phyloP scores from a whole-genome alignment of 2,888 invertebrate genomes.

The Sarcophaga subvicina region DNA sequence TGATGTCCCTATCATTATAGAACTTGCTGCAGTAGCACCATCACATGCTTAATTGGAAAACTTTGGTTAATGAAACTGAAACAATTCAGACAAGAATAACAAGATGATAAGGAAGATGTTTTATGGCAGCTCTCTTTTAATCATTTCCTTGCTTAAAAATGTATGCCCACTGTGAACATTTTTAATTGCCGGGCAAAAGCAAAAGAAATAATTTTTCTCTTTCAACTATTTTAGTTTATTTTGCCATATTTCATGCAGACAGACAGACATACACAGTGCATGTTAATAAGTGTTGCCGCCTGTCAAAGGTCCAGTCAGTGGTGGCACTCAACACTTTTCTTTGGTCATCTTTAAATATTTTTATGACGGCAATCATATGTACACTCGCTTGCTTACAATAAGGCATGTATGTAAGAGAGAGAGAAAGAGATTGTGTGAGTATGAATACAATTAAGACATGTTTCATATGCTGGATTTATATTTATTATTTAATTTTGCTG shows the following conservation, averaged over 20 bases:
- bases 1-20: no score
- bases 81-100: no score
- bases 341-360: conserved; percentile 26
- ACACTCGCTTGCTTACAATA: neutral
- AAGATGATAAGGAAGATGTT: no score
- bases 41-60: no score
- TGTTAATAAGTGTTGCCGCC: conserved; percentile 38
- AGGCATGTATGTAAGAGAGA: neutral
- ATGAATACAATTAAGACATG: conserved; percentile 33
- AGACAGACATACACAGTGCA: neutral
- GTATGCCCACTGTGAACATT: neutral
- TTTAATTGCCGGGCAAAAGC: neutral
- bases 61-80: no score
- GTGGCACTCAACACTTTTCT: neutral
- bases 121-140: neutral
- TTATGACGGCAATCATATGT: neutral
- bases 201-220: neutral
- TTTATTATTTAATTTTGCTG: conserved; percentile 29
- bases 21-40: no score
- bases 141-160: neutral
- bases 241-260: conserved; percentile 1
- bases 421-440: neutral
- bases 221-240: neutral
- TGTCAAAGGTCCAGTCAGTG: conserved; percentile 34
- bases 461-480: conserved; percentile 48